These are phyloP conservation scores for Oriolus oriolus DNA, from an alignment of 2,113 vertebrate genomes.

Conservation along the genomic window DNA sequence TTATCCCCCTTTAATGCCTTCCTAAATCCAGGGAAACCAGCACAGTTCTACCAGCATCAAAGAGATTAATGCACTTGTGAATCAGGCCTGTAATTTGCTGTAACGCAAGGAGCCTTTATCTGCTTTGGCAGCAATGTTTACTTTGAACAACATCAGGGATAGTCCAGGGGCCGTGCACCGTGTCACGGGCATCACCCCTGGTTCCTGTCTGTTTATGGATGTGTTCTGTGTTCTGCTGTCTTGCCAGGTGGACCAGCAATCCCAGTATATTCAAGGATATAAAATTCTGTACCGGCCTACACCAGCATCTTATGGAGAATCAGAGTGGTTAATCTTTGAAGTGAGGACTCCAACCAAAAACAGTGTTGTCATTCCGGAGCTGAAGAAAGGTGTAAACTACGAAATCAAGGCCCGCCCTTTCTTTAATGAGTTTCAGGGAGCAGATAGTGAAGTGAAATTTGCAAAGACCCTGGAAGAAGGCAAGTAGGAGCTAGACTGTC, in stretches of 20 bases:
- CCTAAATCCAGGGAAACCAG: background rate
- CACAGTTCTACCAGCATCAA: background rate
- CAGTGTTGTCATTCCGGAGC: slow-evolving; percentile 84
- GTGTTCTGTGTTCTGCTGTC: background rate
- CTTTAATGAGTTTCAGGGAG: slow-evolving; percentile 98
- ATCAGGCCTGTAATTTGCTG: background rate
- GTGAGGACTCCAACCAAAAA: slow-evolving; percentile 90
- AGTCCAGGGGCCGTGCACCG: rapidly evolving
- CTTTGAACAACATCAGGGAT: background rate
- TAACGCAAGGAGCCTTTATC: background rate
- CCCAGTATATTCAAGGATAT: slow-evolving; percentile 95
- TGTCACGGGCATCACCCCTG: background rate
- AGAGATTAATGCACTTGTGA: background rate
- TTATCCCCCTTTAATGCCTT: background rate
- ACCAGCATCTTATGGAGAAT: slow-evolving; percentile 74
- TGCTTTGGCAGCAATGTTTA: background rate
- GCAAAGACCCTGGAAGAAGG: slow-evolving; percentile 97
- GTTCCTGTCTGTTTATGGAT: background rate
- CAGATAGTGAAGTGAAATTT: slow-evolving; percentile 95
- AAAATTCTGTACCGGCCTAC: slow-evolving; percentile 91
- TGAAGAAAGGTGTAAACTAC: slow-evolving; percentile 91
- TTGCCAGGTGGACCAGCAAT: slow-evolving; percentile 92
- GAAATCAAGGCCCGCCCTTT: slow-evolving; percentile 97
- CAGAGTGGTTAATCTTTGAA: slow-evolving; percentile 93
- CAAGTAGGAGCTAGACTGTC: slow-evolving; percentile 65